Percentiles rank a stretch among this genome's conserved stretches.
Evolutionary conservation across 2,797 vertebrate genomes (phyloP).

Genomic region (Eremophila alpestris): DNA sequence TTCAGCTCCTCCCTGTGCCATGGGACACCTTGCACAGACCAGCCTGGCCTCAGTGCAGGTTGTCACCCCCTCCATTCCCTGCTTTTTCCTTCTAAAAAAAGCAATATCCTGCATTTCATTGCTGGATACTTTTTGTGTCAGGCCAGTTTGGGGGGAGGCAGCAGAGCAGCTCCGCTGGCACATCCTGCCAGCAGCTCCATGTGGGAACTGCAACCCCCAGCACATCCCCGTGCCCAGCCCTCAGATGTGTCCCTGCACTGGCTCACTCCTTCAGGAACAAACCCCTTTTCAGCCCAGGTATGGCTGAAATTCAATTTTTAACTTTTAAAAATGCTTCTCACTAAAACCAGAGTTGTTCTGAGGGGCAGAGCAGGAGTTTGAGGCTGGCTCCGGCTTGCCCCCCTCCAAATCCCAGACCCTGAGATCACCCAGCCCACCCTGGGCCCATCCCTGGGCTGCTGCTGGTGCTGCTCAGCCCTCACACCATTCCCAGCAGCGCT

Average conservation of each 20-base stretch:
- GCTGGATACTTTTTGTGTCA: background rate
- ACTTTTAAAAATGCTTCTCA: fast-evolving
- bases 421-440: background rate
- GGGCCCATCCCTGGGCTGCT: background rate
- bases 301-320: background rate
- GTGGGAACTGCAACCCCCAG: background rate
- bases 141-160: background rate
- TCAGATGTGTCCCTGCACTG: background rate
- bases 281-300: too few species aligned
- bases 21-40: background rate
- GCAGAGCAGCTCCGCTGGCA: background rate
- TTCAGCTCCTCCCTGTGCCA: fast-evolving
- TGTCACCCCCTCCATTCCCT: background rate
- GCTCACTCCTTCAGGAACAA: background rate
- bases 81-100: background rate
- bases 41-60: background rate
- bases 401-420: fast-evolving
- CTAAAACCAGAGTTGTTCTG: fast-evolving
- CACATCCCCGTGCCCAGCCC: fast-evolving
- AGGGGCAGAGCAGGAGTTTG: background rate
- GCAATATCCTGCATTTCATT: background rate
- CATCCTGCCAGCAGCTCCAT: background rate
- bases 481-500: fast-evolving
- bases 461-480: background rate
- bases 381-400: background rate